Evolutionary conservation across 2,113 vertebrate genomes (phyloP).

Genomic region (Mustelus asterias): DNA sequence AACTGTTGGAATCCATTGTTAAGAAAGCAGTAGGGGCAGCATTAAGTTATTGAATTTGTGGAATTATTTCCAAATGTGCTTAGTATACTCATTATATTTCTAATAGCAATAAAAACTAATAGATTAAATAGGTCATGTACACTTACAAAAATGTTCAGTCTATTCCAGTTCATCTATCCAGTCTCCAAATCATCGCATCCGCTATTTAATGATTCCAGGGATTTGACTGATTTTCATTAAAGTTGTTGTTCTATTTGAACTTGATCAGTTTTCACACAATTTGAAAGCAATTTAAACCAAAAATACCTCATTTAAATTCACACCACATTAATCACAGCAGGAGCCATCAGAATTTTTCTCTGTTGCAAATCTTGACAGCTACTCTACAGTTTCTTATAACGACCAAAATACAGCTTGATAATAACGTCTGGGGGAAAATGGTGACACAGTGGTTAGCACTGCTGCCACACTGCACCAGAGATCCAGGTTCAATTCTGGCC

Average conservation of each 20-base stretch:
- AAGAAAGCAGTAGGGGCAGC: too few relatives aligned
- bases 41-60: too few relatives aligned
- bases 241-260: neutral
- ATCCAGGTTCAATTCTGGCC: too few relatives aligned
- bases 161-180: too few relatives aligned
- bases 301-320: neutral
- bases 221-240: neutral
- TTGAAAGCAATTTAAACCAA: neutral
- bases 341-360: neutral
- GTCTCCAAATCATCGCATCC: neutral
- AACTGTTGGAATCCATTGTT: too few relatives aligned
- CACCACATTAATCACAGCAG: neutral
- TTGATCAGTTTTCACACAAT: neutral
- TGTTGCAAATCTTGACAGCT: neutral
- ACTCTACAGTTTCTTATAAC: neutral
- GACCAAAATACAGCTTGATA: neutral
- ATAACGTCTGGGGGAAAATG: neutral
- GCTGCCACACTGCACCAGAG: too few relatives aligned
- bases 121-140: too few relatives aligned
- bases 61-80: too few relatives aligned
- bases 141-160: too few relatives aligned
- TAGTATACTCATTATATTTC: too few relatives aligned
- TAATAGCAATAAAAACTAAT: too few relatives aligned
- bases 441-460: neutral
- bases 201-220: neutral